Base-by-base conservation (phyloP, 2,797 vertebrate species). In the Telmatherina bonti region DNA sequence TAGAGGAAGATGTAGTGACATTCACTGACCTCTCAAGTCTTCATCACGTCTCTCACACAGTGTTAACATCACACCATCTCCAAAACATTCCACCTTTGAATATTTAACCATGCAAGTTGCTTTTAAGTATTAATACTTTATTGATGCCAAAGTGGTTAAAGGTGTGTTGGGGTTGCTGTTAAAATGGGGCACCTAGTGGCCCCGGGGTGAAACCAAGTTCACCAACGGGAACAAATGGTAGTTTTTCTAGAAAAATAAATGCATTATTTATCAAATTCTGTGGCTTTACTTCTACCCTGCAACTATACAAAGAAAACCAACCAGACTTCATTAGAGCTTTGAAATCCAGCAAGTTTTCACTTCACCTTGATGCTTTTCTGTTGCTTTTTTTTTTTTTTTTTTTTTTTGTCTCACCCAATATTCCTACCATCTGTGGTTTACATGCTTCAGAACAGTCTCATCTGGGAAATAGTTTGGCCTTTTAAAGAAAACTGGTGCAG, bases 71-170 rank as follows among this genome's bases (percentile, higher is more conserved):
- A 60, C 74, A 66, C 22, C 58, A 33, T 63, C 70, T 76, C 62
- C 27, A 35, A 20, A 59, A 41, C 9, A 62, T 53, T 53, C 29
- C 26, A 56, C 66, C 13, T 30, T 43, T 82, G 54, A 79, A 89
- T 90, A 86, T 90, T 75, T 78, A 67, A 88, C 51, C 20, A 26
- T 49, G 27, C 30, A 9, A 53, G 84, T 81, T 79, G 63, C 76
- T 82, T 62, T 62, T 57, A 43, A 51, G 38, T 49, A 45, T 79
- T 74, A 49, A 86, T 91, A 75, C 86, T 88, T 88, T 84, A 91
- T 88, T 83, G 79, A 83, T 82, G 62, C 29, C 56, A 62, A 62
- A 76, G 73, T 81, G 70, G 66, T 64, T 67, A 41, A 78, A 82
- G 67, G 67, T 85, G 67, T 36, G 63, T 10, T 0, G 1, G 38